phyloP scores from a whole-genome alignment of 2,797 vertebrate species.

The Periophthalmus magnuspinnatus region DNA sequence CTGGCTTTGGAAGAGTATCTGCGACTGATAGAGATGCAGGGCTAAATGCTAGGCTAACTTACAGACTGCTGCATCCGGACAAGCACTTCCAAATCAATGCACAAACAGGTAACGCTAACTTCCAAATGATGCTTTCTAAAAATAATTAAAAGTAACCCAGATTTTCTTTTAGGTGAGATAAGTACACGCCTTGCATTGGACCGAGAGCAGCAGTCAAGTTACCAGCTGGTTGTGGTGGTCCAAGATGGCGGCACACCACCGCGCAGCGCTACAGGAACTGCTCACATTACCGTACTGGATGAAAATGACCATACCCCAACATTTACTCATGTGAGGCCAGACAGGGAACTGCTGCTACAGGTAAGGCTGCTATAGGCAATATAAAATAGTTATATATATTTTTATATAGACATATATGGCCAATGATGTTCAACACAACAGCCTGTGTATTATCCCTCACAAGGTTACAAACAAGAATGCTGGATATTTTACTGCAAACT shows the following conservation, averaged over 20 bases:
- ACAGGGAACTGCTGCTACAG: constrained; percentile 86
- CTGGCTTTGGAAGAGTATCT: constrained; percentile 85
- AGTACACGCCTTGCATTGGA: constrained; percentile 89
- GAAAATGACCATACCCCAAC: constrained; percentile 91
- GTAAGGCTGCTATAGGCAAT: too few species aligned
- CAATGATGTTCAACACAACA: background rate
- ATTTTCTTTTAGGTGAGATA: constrained; percentile 84
- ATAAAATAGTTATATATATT: background rate
- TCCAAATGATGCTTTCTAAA: background rate
- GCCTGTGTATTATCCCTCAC: background rate
- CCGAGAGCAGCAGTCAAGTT: constrained; percentile 92
- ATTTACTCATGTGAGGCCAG: constrained; percentile 82
- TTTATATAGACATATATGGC: constrained; percentile 1
- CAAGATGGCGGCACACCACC: constrained; percentile 92
- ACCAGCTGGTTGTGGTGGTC: constrained; percentile 90
- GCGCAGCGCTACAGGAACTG: constrained; percentile 88
- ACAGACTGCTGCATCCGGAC: constrained; percentile 85
- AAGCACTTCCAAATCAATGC: constrained; percentile 89
- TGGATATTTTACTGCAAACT: too few species aligned
- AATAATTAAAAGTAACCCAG: background rate
- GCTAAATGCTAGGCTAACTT: constrained; percentile 88
- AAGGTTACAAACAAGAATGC: too few species aligned
- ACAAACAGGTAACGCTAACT: constrained; percentile 86
- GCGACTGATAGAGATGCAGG: constrained; percentile 90
- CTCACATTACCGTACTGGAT: constrained; percentile 89